Base-by-base conservation (phyloP, 2,888 invertebrate genomes). In the Stenolophus ochropezus region DNA sequence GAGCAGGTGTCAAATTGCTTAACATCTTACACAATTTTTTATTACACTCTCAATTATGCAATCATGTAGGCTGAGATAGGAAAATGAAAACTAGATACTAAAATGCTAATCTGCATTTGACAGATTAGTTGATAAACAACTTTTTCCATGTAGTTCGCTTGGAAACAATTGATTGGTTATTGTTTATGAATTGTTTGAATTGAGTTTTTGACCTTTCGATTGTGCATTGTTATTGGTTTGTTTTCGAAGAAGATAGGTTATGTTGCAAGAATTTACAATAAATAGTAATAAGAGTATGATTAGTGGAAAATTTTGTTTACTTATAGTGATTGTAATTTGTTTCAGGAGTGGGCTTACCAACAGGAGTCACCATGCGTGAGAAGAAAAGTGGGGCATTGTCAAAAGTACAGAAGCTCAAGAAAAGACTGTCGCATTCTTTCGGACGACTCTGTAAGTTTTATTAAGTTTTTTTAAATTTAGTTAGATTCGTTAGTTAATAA, bases 361-460 rank as follows among this genome's bases (percentile, higher is more conserved):
- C 92, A 91, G 94, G 93, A 90, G 96, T 97, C 91, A 95, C 96
- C 89, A 96, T 96, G 96, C 93, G 96, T 90, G 96, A 97, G 91
- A 97, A 97, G 91, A 96, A 96, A 90, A 95, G 95, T 86, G 96
- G 96, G 87, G 96, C 97, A 86, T 93, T 97, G 89, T 96, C 96
- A 90, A 93, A 95, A 90, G 96, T 96, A 91, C 97, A 98, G 91
- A 97, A 97, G 91, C 93, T 98, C 88, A 96, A 97, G 91, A 97
- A 97, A 92, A 94, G 97, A 90, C 94, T 98, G 89, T 97, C 97
- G 88, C 96, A 97, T 90, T 97, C 97, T 91, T 97, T 98, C 91
- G 97, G 97, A 90, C 93, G 97, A 93, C 93, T 98, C 91, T 96
- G 97, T 98, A 92, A 97, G 97, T 96, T 85, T 25, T 25, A 25